Conservation (phyloP, 2,113 vertebrate genomes). For the Carlito syrichta region DNA sequence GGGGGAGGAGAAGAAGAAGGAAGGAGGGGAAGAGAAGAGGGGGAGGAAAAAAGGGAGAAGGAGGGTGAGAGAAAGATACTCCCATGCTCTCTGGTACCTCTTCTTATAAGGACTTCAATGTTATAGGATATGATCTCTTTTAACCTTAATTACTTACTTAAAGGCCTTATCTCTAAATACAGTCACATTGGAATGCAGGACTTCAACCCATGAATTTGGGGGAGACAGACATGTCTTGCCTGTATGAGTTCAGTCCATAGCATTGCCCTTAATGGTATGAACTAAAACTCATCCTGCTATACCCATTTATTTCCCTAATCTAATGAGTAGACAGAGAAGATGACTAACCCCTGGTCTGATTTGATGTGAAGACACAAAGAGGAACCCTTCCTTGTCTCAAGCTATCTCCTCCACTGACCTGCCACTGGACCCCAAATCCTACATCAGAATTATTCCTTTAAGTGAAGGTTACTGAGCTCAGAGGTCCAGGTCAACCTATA, state of each 20-base stretch:
- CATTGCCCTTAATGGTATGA: not conserved
- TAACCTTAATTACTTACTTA: slow-evolving; percentile 26
- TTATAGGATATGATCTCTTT: not conserved
- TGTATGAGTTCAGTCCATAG: not conserved
- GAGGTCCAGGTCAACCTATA: not conserved
- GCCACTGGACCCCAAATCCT: not conserved
- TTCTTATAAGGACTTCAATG: slow-evolving; percentile 2
- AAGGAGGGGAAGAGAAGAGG: no score
- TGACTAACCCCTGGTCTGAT: not conserved
- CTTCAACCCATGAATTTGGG: not conserved
- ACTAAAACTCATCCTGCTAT: not conserved
- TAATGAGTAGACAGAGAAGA: not conserved
- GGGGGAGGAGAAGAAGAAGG: not conserved
- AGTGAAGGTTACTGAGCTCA: not conserved
- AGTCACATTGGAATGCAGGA: not conserved
- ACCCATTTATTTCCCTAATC: not conserved
- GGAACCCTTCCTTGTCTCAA: not conserved
- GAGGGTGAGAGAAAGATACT: no score
- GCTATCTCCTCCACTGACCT: not conserved
- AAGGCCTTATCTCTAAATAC: not conserved
- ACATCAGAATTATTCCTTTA: slow-evolving; percentile 24
- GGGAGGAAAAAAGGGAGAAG: not conserved
- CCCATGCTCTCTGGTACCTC: not conserved
- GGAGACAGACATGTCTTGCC: not conserved
- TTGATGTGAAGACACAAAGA: not conserved